phyloP scores from a whole-genome alignment of 1,140 invertebrate genomes.

The Nymphalis io region DNA sequence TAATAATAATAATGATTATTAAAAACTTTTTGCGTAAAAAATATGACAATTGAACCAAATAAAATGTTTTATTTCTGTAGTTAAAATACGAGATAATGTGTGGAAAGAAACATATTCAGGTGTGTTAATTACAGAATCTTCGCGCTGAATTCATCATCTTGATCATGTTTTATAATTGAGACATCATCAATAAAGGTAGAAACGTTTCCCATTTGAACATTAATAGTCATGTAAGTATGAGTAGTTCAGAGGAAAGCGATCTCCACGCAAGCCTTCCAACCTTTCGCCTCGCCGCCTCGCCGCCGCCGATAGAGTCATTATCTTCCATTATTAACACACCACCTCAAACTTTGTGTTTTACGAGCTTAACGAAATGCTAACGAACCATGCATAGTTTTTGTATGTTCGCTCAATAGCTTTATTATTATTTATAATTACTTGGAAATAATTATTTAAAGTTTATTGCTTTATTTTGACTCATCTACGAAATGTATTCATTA shows the following conservation, averaged over 20 bases:
- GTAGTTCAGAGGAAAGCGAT: conserved; percentile 11
- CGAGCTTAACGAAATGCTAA: conserved; percentile 19
- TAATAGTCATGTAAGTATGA: background rate
- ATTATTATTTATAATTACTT: background rate
- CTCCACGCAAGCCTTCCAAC: conserved; percentile 16
- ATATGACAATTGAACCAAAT: no score
- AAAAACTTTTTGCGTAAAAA: no score
- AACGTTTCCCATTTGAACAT: background rate
- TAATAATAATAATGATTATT: no score
- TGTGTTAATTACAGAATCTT: no score
- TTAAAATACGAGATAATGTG: no score
- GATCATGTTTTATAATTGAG: background rate
- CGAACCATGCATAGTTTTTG: background rate
- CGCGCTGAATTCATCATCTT: background rate
- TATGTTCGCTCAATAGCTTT: background rate
- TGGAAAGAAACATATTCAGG: no score
- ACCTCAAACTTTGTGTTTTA: conserved; percentile 57
- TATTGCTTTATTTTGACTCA: background rate
- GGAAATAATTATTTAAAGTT: background rate
- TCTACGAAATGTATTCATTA: no score
- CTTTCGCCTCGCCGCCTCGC: conserved; percentile 52
- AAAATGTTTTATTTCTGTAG: no score
- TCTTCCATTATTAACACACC: conserved; percentile 67
- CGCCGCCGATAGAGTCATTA: conserved; percentile 78
- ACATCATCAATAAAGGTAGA: background rate